Base-by-base conservation (phyloP, 2,797 vertebrate species). In the Saxicola maurus region DNA sequence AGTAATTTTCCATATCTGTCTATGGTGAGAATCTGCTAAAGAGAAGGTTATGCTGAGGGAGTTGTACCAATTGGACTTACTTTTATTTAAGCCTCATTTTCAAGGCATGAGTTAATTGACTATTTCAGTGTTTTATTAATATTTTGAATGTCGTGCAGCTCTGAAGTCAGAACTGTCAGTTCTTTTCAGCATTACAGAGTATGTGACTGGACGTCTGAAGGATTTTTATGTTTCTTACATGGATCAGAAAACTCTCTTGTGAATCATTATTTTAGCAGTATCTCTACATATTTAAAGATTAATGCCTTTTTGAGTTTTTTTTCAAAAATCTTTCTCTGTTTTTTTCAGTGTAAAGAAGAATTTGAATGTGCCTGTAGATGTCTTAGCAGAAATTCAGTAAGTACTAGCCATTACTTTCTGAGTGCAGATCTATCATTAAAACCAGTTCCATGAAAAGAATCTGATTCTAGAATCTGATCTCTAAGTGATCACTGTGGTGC, bases 281-380 rank as follows among this genome's bases (percentile, higher is more conserved):
- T 37, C 7, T 37, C 13, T 75, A 52, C 11, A 56, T 53, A 72
- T 46, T 49, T 68, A 67, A 83, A 74, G 7, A 11, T 5, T 51
- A 68, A 31, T 66, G 1, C 0, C 13, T 46, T 25, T n/a, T 24
- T 37, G 3, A 2, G 2, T 10, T 2, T 42, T 68, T 12, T 45
- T 21, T 11, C 43, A 45, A 45, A 1, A 53, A 3, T 23, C 2
- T 38, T 37, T 16, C 6, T 20, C n/a, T 28, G 18, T 17, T 53
- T 31, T 8, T 33, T 35, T 9, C 6, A 21, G 5, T 68, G 81
- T 71, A 51, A 71, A 48, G n/a, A 87, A 52, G 12, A 57, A 43
- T 43, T 75, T 81, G 18, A 55, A 76, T 59, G 67, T 83, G 3
- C 28, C 18, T 49, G 1, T 38, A 52, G 14, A 61, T 17, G 62